phyloP scores from a whole-genome alignment of 2,797 vertebrate species.

The Parauchenoglanis punctatus region DNA sequence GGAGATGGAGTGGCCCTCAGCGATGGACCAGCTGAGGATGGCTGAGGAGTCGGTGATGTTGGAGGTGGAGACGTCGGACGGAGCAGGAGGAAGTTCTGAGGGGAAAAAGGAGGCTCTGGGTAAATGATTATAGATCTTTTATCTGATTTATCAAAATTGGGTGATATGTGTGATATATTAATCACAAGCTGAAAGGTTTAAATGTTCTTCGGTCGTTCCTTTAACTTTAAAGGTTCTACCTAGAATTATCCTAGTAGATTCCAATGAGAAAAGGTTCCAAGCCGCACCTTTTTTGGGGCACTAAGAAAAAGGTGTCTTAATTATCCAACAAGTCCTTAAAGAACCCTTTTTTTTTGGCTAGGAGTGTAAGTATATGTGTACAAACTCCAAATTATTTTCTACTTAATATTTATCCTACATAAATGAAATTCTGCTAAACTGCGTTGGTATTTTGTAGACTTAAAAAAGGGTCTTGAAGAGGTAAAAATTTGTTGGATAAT shows the following conservation, averaged over 20 bases:
- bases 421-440: too few relatives aligned
- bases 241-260: too few relatives aligned
- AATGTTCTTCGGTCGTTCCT: background rate
- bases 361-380: background rate
- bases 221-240: too few relatives aligned
- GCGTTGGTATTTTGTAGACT: too few relatives aligned
- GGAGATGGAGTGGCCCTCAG: conserved; percentile 82
- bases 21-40: conserved; percentile 78
- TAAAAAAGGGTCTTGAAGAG: too few relatives aligned
- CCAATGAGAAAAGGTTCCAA: background rate
- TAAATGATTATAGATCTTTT: background rate
- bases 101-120: background rate
- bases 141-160: background rate
- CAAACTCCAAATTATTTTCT: background rate
- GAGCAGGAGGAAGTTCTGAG: conserved; percentile 80
- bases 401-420: too few relatives aligned
- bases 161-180: background rate
- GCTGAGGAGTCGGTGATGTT: conserved; percentile 83
- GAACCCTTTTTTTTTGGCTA: background rate
- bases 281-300: background rate
- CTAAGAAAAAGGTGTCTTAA: background rate
- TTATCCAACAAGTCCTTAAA: background rate
- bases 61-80: conserved; percentile 76
- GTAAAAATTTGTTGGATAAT: too few relatives aligned
- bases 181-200: too few relatives aligned